Percentiles rank a stretch among this genome's conserved stretches.
phyloP scores from a whole-genome alignment of 2,888 invertebrate species.

The Keiferia lycopersicella region DNA sequence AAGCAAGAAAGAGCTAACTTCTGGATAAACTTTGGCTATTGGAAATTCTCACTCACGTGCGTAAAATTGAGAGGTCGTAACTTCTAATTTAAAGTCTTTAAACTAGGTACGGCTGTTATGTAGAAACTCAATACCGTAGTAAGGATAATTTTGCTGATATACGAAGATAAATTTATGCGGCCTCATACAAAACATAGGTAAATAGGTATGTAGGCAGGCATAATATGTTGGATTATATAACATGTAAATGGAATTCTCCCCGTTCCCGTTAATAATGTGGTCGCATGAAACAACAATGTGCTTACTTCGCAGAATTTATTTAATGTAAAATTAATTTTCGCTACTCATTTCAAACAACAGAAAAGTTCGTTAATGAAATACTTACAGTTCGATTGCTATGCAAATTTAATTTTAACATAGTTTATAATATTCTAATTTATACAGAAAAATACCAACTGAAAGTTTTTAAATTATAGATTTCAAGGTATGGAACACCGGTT shows the following conservation, averaged over 20 bases:
- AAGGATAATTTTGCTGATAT: too few species aligned
- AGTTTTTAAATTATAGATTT: not conserved
- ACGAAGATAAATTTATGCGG: too few species aligned
- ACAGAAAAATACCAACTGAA: not conserved
- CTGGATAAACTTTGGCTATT: too few species aligned
- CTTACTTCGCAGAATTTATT: slow-evolving; percentile 67
- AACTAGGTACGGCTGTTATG: too few species aligned
- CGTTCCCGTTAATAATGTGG: slow-evolving; percentile 8
- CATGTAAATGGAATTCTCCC: not conserved
- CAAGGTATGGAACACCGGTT: not conserved
- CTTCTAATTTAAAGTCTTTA: too few species aligned
- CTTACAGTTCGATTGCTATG: slow-evolving; percentile 60
- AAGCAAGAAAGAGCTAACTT: too few species aligned
- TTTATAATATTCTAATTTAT: slow-evolving; percentile 25
- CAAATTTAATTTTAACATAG: slow-evolving; percentile 49
- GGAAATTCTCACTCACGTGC: too few species aligned
- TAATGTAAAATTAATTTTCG: slow-evolving; percentile 66
- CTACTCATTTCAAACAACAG: slow-evolving; percentile 60
- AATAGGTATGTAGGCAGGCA: not conserved
- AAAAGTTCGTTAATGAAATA: slow-evolving; percentile 38
- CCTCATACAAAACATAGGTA: too few species aligned
- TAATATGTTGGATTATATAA: not conserved
- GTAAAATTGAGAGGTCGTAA: too few species aligned
- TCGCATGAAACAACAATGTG: slow-evolving; percentile 34
- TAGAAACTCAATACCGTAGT: too few species aligned